Evolutionary conservation across 1,140 invertebrate genomes (phyloP).

Genomic region (Diachasma alloeum): DNA sequence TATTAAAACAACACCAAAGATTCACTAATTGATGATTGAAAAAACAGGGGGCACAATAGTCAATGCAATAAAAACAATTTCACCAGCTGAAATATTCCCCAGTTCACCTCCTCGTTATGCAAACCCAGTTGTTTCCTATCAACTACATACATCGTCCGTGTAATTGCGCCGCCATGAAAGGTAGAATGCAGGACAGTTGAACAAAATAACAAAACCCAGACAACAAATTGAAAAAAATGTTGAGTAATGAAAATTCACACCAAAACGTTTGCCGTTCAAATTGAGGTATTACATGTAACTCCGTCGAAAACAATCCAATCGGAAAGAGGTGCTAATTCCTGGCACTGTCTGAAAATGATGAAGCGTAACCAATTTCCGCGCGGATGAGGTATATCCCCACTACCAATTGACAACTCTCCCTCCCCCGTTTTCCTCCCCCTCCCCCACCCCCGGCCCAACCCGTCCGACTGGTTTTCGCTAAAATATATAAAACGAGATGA

Average conservation of each 20-base stretch:
- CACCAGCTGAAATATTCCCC: too few species aligned
- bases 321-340: conserved; percentile 30
- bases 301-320: conserved; percentile 30
- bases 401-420: not conserved
- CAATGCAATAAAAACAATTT: too few species aligned
- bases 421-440: not conserved
- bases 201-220: not conserved
- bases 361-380: conserved; percentile 23
- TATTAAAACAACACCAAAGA: not conserved
- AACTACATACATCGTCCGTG: too few species aligned
- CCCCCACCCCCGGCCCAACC: not conserved
- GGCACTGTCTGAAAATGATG: conserved; percentile 35
- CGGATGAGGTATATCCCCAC: not conserved
- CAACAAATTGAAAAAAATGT: not conserved
- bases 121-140: too few species aligned
- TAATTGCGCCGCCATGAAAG: not conserved
- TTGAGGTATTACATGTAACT: conserved; percentile 13
- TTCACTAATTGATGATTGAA: not conserved
- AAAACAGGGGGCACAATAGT: too few species aligned
- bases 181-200: not conserved
- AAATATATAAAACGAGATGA: not conserved
- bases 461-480: not conserved
- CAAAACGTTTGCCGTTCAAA: not conserved
- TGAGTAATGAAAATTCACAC: not conserved
- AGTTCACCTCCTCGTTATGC: too few species aligned